Conservation (phyloP, 2,888 invertebrate species). For the Eulithis prunata region DNA sequence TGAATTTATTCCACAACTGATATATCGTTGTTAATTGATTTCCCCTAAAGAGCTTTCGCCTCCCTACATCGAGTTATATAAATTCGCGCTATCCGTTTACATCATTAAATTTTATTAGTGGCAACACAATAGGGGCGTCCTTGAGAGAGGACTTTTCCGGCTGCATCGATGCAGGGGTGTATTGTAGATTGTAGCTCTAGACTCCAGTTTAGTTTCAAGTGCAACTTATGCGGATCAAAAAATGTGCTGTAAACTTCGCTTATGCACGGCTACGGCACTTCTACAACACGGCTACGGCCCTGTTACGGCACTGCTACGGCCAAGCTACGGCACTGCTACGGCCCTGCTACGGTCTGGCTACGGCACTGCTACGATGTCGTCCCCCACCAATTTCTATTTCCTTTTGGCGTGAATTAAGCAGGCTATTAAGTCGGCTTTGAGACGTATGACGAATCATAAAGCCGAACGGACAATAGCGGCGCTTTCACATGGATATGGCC, state of each 20-base stretch:
- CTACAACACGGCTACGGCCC: not conserved
- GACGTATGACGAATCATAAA: conserved; percentile 81
- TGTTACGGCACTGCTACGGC: conserved; percentile 6
- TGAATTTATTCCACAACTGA: conserved; percentile 68
- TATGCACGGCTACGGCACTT: conserved; percentile 2
- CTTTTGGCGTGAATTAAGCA: conserved; percentile 81
- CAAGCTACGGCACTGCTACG: conserved; percentile 22
- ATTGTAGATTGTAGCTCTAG: not conserved
- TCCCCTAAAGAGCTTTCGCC: conserved; percentile 67
- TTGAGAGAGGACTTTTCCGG: conserved; percentile 73
- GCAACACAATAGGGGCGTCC: conserved; percentile 74
- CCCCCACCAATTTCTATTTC: conserved; percentile 77
- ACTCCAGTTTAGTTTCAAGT: too few species aligned
- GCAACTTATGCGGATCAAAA: too few species aligned
- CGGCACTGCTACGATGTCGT: conserved; percentile 59
- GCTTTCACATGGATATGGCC: conserved; percentile 63
- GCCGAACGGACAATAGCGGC: conserved; percentile 63
- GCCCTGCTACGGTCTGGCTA: conserved; percentile 7
- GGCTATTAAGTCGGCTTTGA: conserved; percentile 78
- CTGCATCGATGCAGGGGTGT: conserved; percentile 44
- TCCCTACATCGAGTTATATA: conserved; percentile 72
- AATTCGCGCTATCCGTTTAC: conserved; percentile 83
- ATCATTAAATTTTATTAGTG: conserved; percentile 84
- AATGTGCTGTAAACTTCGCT: too few species aligned
- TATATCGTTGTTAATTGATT: conserved; percentile 76